Evolutionary conservation across 2,888 invertebrate species (phyloP), one percentile per base, ranked within the genome.

Genomic region (Acanthoscelides obtectus): DNA sequence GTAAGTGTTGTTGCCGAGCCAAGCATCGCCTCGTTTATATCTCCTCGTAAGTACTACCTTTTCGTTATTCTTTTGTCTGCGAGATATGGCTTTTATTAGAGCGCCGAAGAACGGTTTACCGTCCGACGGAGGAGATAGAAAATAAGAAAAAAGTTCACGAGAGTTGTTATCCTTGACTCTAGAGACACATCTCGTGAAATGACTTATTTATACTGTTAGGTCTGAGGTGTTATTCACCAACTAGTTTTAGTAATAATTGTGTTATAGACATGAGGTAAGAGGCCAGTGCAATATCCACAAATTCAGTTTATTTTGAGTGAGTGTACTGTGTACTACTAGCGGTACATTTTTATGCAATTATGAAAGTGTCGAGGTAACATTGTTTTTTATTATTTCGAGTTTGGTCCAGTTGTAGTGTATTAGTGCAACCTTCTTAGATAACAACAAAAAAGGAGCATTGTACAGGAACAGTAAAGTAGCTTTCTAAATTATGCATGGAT

Each of bases 91-190:
- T 45, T 45, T 45, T 45, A 45, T 12, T 45, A 45, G 45, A 45
- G 45, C 45, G 45, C 45, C 45, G 8, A 45, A 12, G 45, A 45
- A 45, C 45, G 45, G 45, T 45, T 12, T 45, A 45, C 45, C 5
- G 45, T 45, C 45, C 5, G 45, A 12, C 45, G 45, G 45, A 45
- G 45, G 45, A 45, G 45, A 45, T 45, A 45, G 45, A 45, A 45
- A 45, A 45, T 45, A 45, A 45, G 45, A 45, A 45, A 45, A 45
- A 45, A 45, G 45, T 12, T 45, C 45, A 45, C 45, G 45, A 77
- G 77, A 83, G 81, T 81, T 77, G 84, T 84, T 84, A 80, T 82
- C 84, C 84, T 84, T 84, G 84, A 84, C 81, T 79, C 80, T 79
- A 80, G 80, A 82, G 80, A 83, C 83, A 81, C 81, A 81, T 79